Conservation (phyloP, 2,888 invertebrate species). For the Sinhomidia bicolor region DNA sequence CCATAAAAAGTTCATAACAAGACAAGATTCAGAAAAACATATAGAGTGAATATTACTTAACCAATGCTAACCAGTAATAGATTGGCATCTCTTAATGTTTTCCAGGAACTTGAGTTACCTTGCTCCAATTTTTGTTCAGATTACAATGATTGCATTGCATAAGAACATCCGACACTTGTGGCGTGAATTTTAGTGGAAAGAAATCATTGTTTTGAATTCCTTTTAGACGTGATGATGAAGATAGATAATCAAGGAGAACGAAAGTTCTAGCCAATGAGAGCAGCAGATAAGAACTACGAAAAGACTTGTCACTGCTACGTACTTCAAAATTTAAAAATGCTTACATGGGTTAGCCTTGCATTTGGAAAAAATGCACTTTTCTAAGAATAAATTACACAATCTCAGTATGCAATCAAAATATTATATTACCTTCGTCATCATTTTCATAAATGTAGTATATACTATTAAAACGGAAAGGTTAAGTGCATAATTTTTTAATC, state of each 20-base stretch:
- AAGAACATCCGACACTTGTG: constrained; percentile 23
- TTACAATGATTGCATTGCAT: too few species aligned
- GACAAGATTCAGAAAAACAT: neutral
- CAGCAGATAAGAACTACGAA: neutral
- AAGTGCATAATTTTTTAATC: too few species aligned
- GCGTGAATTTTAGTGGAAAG: neutral
- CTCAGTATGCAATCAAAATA: neutral
- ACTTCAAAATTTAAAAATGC: neutral
- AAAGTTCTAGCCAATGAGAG: neutral
- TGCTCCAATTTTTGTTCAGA: constrained; percentile 22
- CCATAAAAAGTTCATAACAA: neutral
- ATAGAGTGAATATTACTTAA: neutral
- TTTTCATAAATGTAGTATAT: too few species aligned
- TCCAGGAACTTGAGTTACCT: constrained; percentile 45
- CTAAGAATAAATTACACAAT: neutral
- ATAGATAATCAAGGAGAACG: neutral
- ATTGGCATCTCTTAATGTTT: constrained; percentile 26
- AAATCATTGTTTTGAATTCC: neutral
- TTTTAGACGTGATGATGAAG: neutral
- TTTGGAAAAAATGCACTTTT: neutral
- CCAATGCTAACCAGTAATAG: neutral
- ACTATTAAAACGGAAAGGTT: too few species aligned
- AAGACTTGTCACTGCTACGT: neutral
- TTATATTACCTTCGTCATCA: too few species aligned
- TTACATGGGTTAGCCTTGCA: constrained; percentile 7